phyloP scores from a whole-genome alignment of 2,113 vertebrate species.

The Macquaria ambigua region DNA sequence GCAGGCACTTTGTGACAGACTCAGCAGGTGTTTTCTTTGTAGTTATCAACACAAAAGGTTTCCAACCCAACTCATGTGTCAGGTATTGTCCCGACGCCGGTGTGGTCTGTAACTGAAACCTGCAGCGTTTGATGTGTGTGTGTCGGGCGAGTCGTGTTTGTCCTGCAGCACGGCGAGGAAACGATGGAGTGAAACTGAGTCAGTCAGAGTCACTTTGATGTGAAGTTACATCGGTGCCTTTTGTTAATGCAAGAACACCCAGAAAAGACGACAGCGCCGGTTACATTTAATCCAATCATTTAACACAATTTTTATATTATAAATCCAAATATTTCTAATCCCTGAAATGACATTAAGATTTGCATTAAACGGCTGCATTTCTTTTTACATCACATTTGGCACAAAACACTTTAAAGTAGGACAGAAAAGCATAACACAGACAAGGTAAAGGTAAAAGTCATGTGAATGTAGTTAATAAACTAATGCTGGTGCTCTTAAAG shows the following conservation, averaged over 20 bases:
- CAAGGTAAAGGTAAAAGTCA: no score
- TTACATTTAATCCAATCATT: not conserved
- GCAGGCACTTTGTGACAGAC: not conserved
- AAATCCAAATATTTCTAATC: no score
- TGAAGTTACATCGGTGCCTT: not conserved
- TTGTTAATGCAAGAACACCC: not conserved
- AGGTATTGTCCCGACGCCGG: not conserved
- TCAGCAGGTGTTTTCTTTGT: conserved; percentile 59
- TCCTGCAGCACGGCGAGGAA: conserved; percentile 17
- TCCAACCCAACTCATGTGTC: conserved; percentile 24
- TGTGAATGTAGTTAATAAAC: not conserved
- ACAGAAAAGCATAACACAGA: no score
- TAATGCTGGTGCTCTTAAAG: no score
- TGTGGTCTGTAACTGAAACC: conserved; percentile 48
- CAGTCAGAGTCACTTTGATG: not conserved
- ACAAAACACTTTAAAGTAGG: no score
- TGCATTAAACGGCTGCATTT: not conserved
- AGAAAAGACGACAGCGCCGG: not conserved
- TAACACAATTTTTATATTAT: not conserved
- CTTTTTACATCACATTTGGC: no score
- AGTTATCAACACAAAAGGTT: conserved; percentile 17
- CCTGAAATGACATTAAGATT: not conserved
- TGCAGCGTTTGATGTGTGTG: conserved; percentile 14
- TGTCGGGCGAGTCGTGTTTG: conserved; percentile 30
- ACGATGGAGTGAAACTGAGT: not conserved